phyloP scores from a whole-genome alignment of 2,113 vertebrate genomes.

The Phaethornis superciliosus region DNA sequence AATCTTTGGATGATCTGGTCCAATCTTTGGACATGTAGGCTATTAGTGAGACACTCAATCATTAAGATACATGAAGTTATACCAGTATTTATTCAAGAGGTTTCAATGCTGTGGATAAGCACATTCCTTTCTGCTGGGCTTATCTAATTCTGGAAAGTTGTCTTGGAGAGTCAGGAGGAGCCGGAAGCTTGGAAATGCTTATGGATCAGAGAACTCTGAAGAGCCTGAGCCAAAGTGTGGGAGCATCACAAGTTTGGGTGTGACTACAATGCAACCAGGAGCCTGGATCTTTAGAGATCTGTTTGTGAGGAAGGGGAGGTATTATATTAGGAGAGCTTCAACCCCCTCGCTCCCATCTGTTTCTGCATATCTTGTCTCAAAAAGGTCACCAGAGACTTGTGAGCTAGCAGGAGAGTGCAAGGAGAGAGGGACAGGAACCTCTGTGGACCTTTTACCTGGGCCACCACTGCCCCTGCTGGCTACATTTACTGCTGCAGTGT shows the following conservation, averaged over 20 bases:
- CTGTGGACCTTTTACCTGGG: background rate
- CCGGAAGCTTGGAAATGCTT: background rate
- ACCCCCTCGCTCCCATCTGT: background rate
- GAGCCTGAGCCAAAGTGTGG: background rate
- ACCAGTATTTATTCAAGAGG: background rate
- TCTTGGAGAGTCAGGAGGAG: background rate
- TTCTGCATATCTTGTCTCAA: background rate
- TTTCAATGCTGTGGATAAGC: background rate
- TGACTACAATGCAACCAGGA: background rate
- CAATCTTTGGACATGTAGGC: background rate
- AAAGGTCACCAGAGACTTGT: background rate
- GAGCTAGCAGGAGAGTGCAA: accelerated
- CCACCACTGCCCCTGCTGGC: constrained; percentile 39
- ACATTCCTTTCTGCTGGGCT: background rate
- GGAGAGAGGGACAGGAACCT: background rate
- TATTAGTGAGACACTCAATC: background rate
- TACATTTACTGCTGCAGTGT: background rate
- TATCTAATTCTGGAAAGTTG: background rate
- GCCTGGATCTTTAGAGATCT: background rate
- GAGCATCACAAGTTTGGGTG: background rate
- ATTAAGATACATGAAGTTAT: background rate
- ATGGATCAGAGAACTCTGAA: background rate
- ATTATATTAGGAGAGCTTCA: background rate
- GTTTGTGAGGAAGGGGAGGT: background rate
- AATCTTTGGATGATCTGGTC: background rate